These are phyloP conservation scores for Alauda arvensis DNA, from an alignment of 2,797 vertebrate genomes.

Conservation along the genomic window DNA sequence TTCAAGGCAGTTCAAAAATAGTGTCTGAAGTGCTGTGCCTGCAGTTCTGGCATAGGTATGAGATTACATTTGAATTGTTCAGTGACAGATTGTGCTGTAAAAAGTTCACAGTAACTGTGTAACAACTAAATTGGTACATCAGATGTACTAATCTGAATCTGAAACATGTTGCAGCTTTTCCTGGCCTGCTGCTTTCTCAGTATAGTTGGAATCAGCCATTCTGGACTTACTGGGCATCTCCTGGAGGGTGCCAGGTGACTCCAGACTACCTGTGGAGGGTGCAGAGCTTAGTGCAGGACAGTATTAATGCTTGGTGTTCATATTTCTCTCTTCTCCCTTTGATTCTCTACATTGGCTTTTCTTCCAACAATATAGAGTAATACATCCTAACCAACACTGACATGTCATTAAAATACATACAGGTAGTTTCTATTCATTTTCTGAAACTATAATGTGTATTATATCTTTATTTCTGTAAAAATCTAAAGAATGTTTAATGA, in stretches of 20 bases:
- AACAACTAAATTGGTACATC: background rate
- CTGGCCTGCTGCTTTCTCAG: background rate
- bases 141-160: background rate
- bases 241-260: rapidly evolving
- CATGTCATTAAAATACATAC: background rate
- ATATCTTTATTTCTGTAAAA: background rate
- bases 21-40: background rate
- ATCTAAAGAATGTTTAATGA: background rate
- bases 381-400: background rate
- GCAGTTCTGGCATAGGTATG: background rate
- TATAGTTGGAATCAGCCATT: background rate
- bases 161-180: background rate
- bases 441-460: background rate
- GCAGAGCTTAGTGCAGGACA: background rate
- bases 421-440: background rate
- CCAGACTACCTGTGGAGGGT: background rate
- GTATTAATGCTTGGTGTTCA: background rate
- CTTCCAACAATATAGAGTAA: background rate
- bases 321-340: background rate
- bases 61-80: background rate
- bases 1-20: background rate
- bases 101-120: background rate
- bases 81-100: background rate
- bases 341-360: background rate
- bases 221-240: background rate